These are phyloP conservation scores for Sphinx pinastri DNA, from an alignment of 2,888 invertebrate species.

Conservation along the genomic window DNA sequence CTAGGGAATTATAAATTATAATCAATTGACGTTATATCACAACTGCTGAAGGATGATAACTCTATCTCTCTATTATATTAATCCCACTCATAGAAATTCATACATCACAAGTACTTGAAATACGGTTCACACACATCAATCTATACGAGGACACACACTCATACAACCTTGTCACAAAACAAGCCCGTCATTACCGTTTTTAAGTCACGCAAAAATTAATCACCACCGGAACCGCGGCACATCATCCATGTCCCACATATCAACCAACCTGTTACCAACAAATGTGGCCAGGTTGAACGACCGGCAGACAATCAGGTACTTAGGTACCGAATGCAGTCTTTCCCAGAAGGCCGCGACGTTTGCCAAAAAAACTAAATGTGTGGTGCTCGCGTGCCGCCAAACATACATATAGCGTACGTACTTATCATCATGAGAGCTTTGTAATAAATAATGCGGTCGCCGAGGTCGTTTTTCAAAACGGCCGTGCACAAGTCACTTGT, in stretches of 20 bases:
- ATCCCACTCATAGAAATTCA: too few species aligned
- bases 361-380: constrained; percentile 72
- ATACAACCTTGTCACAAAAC: not conserved
- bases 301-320: constrained; percentile 80
- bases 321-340: constrained; percentile 76
- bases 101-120: not conserved
- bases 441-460: constrained; percentile 69
- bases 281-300: constrained; percentile 67
- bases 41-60: too few species aligned
- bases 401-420: constrained; percentile 49
- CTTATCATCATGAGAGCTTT: constrained; percentile 69
- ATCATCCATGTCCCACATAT: constrained; percentile 56
- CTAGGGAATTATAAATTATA: too few species aligned
- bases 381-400: constrained; percentile 33
- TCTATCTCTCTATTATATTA: too few species aligned
- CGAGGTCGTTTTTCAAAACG: constrained; percentile 66
- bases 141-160: not conserved
- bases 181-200: constrained; percentile 13
- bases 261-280: constrained; percentile 59
- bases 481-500: constrained; percentile 50
- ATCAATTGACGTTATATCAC: too few species aligned
- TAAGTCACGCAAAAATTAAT: constrained; percentile 15
- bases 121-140: not conserved
- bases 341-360: constrained; percentile 71
- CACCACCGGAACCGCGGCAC: constrained; percentile 23